A percentile compares a stretch with the other conserved stretches of the same genome.
These are phyloP conservation scores for Pachyramphus minor DNA, from an alignment of 2,113 vertebrate genomes.

Conservation along the genomic window DNA sequence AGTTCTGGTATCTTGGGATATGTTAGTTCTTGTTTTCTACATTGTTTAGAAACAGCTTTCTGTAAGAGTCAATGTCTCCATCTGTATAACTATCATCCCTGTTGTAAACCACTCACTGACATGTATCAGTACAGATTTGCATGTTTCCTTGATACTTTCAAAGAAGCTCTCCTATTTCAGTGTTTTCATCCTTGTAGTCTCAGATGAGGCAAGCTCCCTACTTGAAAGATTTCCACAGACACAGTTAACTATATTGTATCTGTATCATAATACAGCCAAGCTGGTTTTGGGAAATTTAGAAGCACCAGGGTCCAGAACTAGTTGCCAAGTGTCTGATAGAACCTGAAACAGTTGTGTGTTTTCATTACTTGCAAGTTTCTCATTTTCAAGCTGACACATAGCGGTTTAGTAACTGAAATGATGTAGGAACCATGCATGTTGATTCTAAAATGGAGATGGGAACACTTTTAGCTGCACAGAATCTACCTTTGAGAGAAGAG, in stretches of 20 bases:
- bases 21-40: not conserved
- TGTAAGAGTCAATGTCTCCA: not conserved
- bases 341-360: not conserved
- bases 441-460: not conserved
- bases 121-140: not conserved
- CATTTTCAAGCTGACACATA: not conserved
- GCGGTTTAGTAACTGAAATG: not conserved
- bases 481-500: not conserved
- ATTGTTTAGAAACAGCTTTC: not conserved
- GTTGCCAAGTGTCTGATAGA: not conserved
- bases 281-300: not conserved
- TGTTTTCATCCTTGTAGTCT: not conserved
- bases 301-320: not conserved
- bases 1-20: not conserved
- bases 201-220: not conserved
- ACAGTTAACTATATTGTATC: not conserved
- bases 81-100: not conserved
- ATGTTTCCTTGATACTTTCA: not conserved
- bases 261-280: not conserved
- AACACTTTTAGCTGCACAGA: not conserved
- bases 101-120: not conserved
- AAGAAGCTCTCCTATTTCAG: not conserved
- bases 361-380: not conserved
- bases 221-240: not conserved
- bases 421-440: not conserved